Conservation (phyloP, 2,113 vertebrate genomes). For the Zapornia atra region DNA sequence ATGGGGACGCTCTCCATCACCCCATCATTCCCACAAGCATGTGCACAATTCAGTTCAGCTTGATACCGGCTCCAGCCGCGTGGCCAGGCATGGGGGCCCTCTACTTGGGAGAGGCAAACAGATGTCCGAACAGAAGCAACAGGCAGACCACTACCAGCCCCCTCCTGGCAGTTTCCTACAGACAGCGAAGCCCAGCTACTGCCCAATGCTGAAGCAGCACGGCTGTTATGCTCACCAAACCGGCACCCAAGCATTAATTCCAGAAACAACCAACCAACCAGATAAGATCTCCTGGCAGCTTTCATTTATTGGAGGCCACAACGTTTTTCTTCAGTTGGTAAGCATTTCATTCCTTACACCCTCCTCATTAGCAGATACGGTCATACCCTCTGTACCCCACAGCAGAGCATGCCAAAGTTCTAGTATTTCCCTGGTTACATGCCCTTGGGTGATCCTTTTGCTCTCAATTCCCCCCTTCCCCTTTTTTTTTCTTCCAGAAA, state of each 20-base stretch:
- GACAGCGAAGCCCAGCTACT: not conserved
- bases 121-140: not conserved
- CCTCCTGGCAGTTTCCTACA: rapidly evolving
- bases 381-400: not conserved
- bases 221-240: not conserved
- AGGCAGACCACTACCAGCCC: not conserved
- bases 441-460: not conserved
- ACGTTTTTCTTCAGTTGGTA: not conserved
- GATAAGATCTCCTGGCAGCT: not conserved
- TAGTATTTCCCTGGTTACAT: not conserved
- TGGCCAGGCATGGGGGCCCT: not conserved
- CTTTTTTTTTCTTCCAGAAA: not conserved
- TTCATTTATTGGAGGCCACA: not conserved
- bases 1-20: not conserved
- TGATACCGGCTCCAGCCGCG: not conserved
- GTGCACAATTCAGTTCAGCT: not conserved
- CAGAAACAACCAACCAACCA: not conserved
- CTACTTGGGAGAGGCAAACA: not conserved
- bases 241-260: not conserved
- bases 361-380: not conserved
- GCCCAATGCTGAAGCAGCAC: not conserved
- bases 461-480: not conserved
- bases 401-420: not conserved
- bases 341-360: not conserved
- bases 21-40: rapidly evolving